phyloP scores from a whole-genome alignment of 2,113 vertebrate species.

The Tenebrosternarchus preto region DNA sequence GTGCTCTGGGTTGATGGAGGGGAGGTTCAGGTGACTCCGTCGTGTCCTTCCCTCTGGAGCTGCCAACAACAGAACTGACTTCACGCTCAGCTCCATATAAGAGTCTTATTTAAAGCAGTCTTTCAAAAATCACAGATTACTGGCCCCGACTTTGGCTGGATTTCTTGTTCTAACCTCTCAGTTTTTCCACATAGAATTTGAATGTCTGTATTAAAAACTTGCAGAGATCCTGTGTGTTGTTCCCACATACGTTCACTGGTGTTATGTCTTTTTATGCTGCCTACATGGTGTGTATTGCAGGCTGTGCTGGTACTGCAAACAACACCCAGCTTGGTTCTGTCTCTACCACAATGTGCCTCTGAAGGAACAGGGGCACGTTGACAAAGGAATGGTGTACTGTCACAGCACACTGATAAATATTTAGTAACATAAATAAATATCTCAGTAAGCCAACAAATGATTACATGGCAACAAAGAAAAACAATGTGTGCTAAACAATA shows the following conservation, averaged over 20 bases:
- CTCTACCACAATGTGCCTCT: too few relatives aligned
- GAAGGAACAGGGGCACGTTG: background rate
- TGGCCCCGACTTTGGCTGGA: background rate
- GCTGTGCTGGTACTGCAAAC: too few relatives aligned
- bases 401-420: background rate
- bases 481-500: background rate
- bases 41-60: conserved; percentile 57
- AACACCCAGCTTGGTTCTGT: too few relatives aligned
- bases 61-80: background rate
- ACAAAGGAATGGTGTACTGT: background rate
- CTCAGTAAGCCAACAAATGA: background rate
- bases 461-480: background rate
- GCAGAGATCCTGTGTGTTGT: conserved; percentile 60
- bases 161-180: background rate
- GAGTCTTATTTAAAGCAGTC: background rate
- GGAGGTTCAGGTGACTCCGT: conserved; percentile 54
- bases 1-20: conserved; percentile 64
- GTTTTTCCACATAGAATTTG: background rate
- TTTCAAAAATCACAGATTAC: background rate
- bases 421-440: background rate
- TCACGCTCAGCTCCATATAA: background rate
- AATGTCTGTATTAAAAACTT: background rate
- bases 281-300: conserved; percentile 57
- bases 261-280: conserved; percentile 73
- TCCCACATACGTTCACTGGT: conserved; percentile 76